phyloP scores from a whole-genome alignment of 2,113 vertebrate species.

The Ptilonorhynchus violaceus region DNA sequence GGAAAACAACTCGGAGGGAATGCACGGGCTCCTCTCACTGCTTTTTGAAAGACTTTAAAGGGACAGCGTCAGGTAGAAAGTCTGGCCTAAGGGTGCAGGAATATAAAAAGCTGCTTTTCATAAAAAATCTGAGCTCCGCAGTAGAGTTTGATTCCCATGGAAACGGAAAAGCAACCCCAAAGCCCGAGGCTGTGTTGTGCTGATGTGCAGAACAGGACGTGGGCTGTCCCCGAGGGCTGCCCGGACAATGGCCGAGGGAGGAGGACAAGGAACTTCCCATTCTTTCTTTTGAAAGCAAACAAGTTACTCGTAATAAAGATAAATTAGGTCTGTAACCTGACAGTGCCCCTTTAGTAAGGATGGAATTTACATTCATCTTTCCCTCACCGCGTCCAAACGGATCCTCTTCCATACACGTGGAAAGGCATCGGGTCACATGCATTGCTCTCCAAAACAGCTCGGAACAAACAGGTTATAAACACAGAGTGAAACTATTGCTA shows the following conservation, averaged over 20 bases:
- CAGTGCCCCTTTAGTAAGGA: constrained; percentile 17
- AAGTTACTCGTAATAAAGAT: not conserved
- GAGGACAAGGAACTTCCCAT: not conserved
- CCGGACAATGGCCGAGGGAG: not conserved
- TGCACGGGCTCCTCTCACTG: not conserved
- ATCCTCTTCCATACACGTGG: not conserved
- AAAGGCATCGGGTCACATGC: constrained; percentile 32
- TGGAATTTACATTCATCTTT: not conserved
- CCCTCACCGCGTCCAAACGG: not conserved
- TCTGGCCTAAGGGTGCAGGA: not conserved
- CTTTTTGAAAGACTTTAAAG: not conserved
- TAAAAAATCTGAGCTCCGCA: constrained; percentile 8
- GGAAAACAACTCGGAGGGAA: not conserved
- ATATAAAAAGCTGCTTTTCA: constrained; percentile 39
- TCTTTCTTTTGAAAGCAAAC: not conserved
- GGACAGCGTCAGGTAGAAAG: constrained; percentile 37
- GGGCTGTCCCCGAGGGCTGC: not conserved
- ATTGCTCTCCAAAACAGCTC: constrained; percentile 20
- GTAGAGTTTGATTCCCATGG: constrained; percentile 16
- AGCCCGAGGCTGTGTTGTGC: constrained; percentile 12
- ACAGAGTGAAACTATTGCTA: constrained; percentile 76
- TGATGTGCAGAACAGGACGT: not conserved
- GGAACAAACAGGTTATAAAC: constrained; percentile 39
- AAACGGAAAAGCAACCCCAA: not conserved
- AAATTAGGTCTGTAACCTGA: not conserved